Evolutionary conservation across 2,888 invertebrate genomes (phyloP).

Genomic region (Megastigmus dorsalis): DNA sequence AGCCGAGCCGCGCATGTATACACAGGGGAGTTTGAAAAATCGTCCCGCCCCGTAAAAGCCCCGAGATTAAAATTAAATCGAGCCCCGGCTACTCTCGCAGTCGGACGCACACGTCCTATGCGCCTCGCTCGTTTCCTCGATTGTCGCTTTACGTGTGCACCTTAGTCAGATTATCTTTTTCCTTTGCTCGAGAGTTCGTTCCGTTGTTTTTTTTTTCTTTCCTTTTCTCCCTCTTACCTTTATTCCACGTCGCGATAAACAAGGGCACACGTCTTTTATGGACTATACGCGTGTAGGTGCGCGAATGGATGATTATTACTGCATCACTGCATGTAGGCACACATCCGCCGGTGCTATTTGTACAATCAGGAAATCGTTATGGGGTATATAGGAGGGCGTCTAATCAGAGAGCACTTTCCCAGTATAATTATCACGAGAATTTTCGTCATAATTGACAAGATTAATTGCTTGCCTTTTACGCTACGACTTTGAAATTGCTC

Average conservation of each 20-base stretch:
- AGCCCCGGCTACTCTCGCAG: no score
- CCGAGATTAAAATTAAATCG: slow-evolving; percentile 68
- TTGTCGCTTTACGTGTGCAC: background rate
- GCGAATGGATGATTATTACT: background rate
- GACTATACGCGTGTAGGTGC: background rate
- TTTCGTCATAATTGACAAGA: no score
- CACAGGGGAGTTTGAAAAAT: slow-evolving; percentile 66
- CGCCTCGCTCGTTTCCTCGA: slow-evolving; percentile 1
- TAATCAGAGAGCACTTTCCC: no score
- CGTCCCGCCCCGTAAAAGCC: slow-evolving; percentile 62
- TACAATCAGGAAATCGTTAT: background rate
- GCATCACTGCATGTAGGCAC: background rate
- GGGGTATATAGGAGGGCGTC: no score
- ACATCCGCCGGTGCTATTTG: background rate
- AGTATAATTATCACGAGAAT: no score
- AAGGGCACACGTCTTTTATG: background rate
- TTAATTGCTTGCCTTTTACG: no score
- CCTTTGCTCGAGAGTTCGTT: background rate
- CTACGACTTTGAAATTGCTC: no score
- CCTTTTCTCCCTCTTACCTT: background rate
- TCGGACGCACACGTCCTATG: background rate
- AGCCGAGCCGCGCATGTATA: background rate
- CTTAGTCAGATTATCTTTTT: slow-evolving; percentile 1
- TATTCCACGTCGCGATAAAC: background rate
- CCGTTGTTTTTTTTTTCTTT: background rate